Base-by-base conservation (phyloP, 2,888 invertebrate genomes). In the Protophormia terraenovae region DNA sequence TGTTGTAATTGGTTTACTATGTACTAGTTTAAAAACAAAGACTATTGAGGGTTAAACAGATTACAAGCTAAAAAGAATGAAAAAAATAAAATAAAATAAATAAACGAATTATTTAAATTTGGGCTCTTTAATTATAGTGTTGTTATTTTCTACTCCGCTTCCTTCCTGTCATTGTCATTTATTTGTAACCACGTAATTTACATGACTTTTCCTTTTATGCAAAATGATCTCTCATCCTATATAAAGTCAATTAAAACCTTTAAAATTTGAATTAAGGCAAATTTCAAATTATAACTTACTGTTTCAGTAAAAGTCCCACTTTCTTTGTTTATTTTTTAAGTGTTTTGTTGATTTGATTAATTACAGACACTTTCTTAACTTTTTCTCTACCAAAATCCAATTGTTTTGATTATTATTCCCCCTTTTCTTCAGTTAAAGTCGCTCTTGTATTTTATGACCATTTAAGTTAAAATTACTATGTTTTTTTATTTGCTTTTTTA, bases 271-370 rank as follows among this genome's bases (percentile, higher is more conserved):
- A 50, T 41, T 35, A 64, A 14, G 1, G 50, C 6, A 41, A 76
- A 55, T 29, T 60, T 60, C 14, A n/a, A 71, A 12, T 62, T 50
- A 22, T 32, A 24, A 19, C 5, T 27, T 8, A 58, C 19, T 12
- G 29, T 19, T 5, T 4, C 55, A 22, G 62, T 38, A 7, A 12
- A n/a, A 16, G 10, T 32, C 7, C 4, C 22, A 22, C 14, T 27
- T 24, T 14, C 3, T 24, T 16, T 60, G 14, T 60, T 58, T 58
- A 53, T 22, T 12, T 29, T 45, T 71, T 8, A 64, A 77, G 45
- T 47, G 55, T 72, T 72, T 67, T 24, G 78, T 73, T 58, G 41
- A 41, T 73, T 78, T 83, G 77, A 83, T 83, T 78, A 73, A 83
- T 78, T 67, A 38, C 73, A 71, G 10, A 78, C 60, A 73, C 12